A percentile compares a stretch with the other conserved stretches of the same genome.
phyloP scores from a whole-genome alignment of 1,140 invertebrate species.

The Drosophila micromelanica region DNA sequence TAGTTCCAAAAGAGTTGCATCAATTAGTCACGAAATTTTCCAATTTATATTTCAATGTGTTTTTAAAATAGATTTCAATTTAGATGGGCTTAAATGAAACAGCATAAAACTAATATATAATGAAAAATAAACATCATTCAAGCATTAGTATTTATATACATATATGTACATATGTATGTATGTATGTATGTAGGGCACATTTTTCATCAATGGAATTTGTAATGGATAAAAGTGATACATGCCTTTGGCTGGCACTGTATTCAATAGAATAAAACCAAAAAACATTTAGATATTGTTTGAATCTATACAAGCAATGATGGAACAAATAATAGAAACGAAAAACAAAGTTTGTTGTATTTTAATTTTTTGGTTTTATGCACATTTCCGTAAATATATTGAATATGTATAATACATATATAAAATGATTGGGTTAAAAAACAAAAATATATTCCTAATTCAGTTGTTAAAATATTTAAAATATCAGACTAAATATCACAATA shows the following conservation, averaged over 20 bases:
- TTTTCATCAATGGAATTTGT: conserved; percentile 27
- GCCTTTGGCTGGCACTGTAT: not conserved
- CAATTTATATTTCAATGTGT: conserved; percentile 40
- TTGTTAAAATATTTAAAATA: too few species aligned
- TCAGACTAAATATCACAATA: too few species aligned
- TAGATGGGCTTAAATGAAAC: not conserved
- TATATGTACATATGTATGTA: too few species aligned
- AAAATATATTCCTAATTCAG: too few species aligned
- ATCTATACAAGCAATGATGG: not conserved
- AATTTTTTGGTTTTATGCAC: too few species aligned
- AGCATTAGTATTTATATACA: not conserved
- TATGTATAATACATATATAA: too few species aligned
- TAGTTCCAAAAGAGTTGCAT: conserved; percentile 6
- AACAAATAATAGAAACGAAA: too few species aligned
- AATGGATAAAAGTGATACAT: not conserved
- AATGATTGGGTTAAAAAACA: too few species aligned
- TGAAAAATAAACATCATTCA: conserved; percentile 8
- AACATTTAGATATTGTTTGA: not conserved
- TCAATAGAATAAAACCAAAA: not conserved
- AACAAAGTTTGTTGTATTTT: too few species aligned
- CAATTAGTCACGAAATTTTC: conserved; percentile 58
- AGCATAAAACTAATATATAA: conserved; percentile 16
- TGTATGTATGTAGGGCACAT: not conserved
- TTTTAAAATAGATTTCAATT: conserved; percentile 12
- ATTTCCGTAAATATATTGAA: too few species aligned